These are phyloP conservation scores for Lutjanus argentimaculatus DNA, from an alignment of 2,797 vertebrate genomes.

Conservation along the genomic window DNA sequence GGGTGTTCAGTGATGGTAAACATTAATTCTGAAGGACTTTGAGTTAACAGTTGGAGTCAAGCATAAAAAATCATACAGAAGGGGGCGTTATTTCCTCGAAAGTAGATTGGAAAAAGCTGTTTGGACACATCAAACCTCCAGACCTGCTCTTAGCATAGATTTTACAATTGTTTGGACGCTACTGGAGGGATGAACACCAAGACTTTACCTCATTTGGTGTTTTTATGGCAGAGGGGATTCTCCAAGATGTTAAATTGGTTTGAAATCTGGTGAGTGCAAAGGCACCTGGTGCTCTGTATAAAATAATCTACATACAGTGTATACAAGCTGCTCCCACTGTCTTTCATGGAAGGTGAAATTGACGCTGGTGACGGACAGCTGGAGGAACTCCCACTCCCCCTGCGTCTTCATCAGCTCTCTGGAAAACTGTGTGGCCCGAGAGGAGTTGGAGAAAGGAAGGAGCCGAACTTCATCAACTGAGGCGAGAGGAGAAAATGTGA, in stretches of 20 bases:
- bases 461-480: constrained; percentile 74
- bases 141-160: background rate
- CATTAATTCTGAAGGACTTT: too few species aligned
- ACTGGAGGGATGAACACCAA: background rate
- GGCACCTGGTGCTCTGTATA: fast-evolving
- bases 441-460: constrained; percentile 75
- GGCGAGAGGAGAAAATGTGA: background rate
- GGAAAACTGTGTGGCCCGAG: constrained; percentile 78
- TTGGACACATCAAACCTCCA: background rate
- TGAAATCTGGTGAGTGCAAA: too few species aligned
- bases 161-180: background rate
- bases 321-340: constrained; percentile 71
- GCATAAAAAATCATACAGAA: too few species aligned
- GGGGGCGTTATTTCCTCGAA: too few species aligned
- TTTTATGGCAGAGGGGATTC: too few species aligned
- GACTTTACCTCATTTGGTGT: background rate
- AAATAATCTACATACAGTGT: constrained; percentile 71
- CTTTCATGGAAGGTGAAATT: constrained; percentile 15
- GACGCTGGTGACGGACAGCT: constrained; percentile 51
- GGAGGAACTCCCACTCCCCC: constrained; percentile 85
- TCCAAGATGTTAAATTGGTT: too few species aligned
- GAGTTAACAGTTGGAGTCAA: too few species aligned
- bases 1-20: too few species aligned
- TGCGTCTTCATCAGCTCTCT: constrained; percentile 68
- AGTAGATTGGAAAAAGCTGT: too few species aligned